Evolutionary conservation across 2,113 vertebrate genomes (phyloP).

Genomic region (cat (Felis catus)): DNA sequence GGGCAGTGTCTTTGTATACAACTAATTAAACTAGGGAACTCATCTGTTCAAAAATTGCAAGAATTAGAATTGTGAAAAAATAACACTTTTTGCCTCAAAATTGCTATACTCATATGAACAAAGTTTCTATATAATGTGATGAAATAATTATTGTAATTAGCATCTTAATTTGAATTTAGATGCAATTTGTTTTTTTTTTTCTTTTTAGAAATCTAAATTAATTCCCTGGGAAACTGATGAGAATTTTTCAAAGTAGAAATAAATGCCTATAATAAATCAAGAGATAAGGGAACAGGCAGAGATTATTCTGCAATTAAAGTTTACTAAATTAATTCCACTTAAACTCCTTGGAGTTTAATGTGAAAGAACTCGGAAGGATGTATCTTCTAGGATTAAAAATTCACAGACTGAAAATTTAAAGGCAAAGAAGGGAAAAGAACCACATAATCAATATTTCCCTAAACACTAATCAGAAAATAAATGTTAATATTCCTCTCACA

Average conservation of each 20-base stretch:
- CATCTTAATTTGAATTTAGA: constrained; percentile 85
- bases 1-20: background rate
- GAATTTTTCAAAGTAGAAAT: constrained; percentile 85
- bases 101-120: constrained; percentile 73
- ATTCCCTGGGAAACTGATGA: constrained; percentile 87
- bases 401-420: constrained; percentile 59
- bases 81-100: constrained; percentile 72
- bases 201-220: constrained; percentile 85
- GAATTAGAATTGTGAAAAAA: constrained; percentile 68
- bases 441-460: constrained; percentile 73
- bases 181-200: constrained; percentile 71
- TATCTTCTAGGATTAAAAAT: constrained; percentile 69
- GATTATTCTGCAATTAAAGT: constrained; percentile 87
- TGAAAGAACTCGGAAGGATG: constrained; percentile 52
- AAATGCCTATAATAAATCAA: constrained; percentile 86
- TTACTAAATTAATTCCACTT: constrained; percentile 85
- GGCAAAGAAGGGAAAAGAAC: constrained; percentile 59
- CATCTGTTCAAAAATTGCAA: constrained; percentile 65
- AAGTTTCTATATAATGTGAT: constrained; percentile 85
- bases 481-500: constrained; percentile 64
- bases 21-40: constrained; percentile 45
- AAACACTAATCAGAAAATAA: constrained; percentile 68
- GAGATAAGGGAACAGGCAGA: constrained; percentile 85
- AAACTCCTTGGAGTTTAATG: constrained; percentile 83
- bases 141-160: constrained; percentile 88